Base-by-base conservation (phyloP, 2,113 vertebrate species). In the Strigops habroptila region DNA sequence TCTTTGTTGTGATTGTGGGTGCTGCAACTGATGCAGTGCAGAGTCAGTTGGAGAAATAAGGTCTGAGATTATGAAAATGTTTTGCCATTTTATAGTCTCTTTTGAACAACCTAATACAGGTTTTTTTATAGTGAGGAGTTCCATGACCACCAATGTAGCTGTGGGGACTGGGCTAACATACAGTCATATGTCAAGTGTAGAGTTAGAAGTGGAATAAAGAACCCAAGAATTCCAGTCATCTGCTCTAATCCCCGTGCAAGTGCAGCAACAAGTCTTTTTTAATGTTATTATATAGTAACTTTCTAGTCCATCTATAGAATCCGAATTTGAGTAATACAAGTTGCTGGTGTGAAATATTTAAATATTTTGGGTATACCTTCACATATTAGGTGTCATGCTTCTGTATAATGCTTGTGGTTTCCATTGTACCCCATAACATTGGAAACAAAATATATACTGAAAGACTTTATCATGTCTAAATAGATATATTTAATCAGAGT, bases 401-500 rank as follows among this genome's bases (percentile, higher is more conserved):
- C 75, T 78, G 48, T 91, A 49, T 74, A 63, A 3, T 75, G 30
- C 92, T 95, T 84, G 67, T 89, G 67, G 44, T 95, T 69, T 95
- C 75, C n/a, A 30, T 67, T 91, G 64, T 90, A 97, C 93, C 90
- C 95, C 62, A 70, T 79, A 95, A 82, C 67, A 59, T 22, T 86
- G 94, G 88, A 88, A 97, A 97, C 94, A 82, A 96, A 97, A 94
- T 82, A 93, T 84, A 91, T 77, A 95, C 92, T 96, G 90, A 82
- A 97, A 96, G 93, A 95, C 93, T 97, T 98, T 82, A 90, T 97
- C 33, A 4, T 96, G 94, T 96, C 97, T 97, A 97, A 97, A 98
- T 93, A 97, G 95, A 97, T 98, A 95, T 96, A 97, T 98, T 98
- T 97, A 97, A 97, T 97, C 96, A 97, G 97, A 96, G 95, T 97